These are phyloP conservation scores for Ciconia maguari DNA, from an alignment of 2,113 vertebrate genomes.

Conservation along the genomic window DNA sequence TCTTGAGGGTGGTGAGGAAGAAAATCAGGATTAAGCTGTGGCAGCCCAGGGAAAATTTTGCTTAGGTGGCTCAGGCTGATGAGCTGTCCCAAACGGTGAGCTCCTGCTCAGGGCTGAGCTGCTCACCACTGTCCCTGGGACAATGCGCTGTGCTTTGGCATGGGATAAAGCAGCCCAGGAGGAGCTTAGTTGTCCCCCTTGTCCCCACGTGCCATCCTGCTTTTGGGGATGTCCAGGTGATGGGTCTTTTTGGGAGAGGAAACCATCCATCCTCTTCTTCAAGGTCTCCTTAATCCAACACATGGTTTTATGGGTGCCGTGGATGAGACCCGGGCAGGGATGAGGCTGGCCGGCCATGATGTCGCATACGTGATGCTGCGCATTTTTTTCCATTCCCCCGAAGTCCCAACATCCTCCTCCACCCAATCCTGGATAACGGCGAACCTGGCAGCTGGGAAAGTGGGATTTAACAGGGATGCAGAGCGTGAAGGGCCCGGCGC, in stretches of 20 bases:
- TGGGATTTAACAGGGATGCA: background rate
- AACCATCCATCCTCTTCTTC: background rate
- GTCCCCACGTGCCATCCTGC: background rate
- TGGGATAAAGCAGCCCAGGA: background rate
- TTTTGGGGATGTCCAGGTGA: background rate
- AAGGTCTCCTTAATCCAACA: background rate
- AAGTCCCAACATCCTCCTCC: background rate
- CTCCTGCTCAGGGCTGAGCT: background rate
- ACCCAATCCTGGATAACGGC: accelerated
- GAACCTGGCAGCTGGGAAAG: background rate
- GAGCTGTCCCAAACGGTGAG: background rate
- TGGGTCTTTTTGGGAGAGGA: background rate
- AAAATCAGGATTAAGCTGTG: background rate
- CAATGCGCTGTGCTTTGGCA: background rate
- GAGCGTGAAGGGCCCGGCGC: accelerated
- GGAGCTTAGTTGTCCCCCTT: background rate
- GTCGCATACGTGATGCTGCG: background rate
- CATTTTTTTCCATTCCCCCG: background rate
- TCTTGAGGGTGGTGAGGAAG: background rate
- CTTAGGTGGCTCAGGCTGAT: background rate
- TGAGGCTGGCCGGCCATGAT: accelerated
- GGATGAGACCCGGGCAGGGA: background rate
- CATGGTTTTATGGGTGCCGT: background rate
- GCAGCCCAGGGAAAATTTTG: background rate
- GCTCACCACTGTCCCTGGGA: accelerated